These are phyloP conservation scores for Cheilosia impressa DNA, from an alignment of 2,888 invertebrate species.

Conservation along the genomic window DNA sequence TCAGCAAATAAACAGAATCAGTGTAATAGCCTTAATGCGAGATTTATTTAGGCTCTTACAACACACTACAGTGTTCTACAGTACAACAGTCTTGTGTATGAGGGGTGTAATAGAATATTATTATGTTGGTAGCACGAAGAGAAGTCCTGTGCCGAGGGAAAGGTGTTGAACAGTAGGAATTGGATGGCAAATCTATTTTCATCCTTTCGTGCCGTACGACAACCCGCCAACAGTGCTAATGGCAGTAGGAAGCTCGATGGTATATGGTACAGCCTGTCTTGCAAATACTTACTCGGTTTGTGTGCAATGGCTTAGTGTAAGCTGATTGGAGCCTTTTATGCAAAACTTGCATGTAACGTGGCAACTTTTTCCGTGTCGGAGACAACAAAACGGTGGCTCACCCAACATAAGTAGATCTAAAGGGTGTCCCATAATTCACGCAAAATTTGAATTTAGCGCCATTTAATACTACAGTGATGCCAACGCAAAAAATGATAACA, in stretches of 20 bases:
- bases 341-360: no score
- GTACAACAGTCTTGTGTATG: slow-evolving; percentile 3
- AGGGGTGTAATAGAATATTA: slow-evolving; percentile 18
- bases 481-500: no score
- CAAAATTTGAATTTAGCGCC: no score
- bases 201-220: background rate
- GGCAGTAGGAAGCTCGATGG: background rate
- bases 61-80: slow-evolving; percentile 34
- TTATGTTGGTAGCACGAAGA: background rate
- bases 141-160: background rate
- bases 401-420: no score
- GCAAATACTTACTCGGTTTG: background rate
- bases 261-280: slow-evolving; percentile 7
- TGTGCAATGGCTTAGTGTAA: no score
- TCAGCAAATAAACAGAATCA: slow-evolving; percentile 68
- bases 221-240: background rate
- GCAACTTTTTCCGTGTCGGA: no score
- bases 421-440: no score
- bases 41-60: slow-evolving; percentile 64
- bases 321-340: no score
- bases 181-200: slow-evolving; percentile 2
- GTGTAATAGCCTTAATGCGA: slow-evolving; percentile 54
- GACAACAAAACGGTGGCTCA: no score
- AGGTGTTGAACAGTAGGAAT: slow-evolving; percentile 36
- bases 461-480: no score